Evolutionary conservation across 1,140 invertebrate species (phyloP), one percentile per base, ranked within the genome.

Genomic region (Chlorops oryzae): DNA sequence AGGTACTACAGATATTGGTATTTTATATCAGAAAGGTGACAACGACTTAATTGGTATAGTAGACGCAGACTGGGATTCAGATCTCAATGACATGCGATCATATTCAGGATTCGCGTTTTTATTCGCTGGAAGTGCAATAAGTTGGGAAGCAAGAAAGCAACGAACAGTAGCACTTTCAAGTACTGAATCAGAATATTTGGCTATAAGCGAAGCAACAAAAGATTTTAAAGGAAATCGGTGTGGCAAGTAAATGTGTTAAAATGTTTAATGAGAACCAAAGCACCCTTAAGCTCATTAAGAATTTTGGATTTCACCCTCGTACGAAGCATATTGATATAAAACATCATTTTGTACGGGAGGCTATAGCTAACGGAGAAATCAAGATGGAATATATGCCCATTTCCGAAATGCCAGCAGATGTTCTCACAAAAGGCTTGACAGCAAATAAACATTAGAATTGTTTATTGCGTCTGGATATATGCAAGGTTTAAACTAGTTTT

Each of bases 221-320:
- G 39, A 41, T 41, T 41, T 41, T 41, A 22, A 41, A 41, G 23
- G 39, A 41, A 17, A 21, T 41, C 12, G 39, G 39, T 6, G 23
- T 41, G 23, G 20, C n/a, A 15, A 21, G 15, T 41, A n/a, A 41
- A 41, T 21, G 23, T 41, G 39, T 41, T 5, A 41, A n/a, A 7
- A 4, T 41, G 23, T 41, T 41, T 22, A 17, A 41, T 22, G 23
- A 41, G 23, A 41, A 41, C n/a, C n/a, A n/a, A n/a, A n/a, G n/a
- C n/a, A n/a, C n/a, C n/a, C n/a, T n/a, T n/a, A n/a, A n/a, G n/a
- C 39, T 41, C 39, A 41, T 41, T 41, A 17, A 41, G 39, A 5
- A 22, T 22, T 41, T 17, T 9, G 39, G 39, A n/a, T n/a, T n/a
- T n/a, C n/a, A n/a, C n/a, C n/a, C n/a, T n/a, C n/a, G n/a, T n/a